A percentile compares a stretch with the other conserved stretches of the same genome.
Conservation (phyloP, 2,113 vertebrate genomes). For the Sturnus vulgaris region DNA sequence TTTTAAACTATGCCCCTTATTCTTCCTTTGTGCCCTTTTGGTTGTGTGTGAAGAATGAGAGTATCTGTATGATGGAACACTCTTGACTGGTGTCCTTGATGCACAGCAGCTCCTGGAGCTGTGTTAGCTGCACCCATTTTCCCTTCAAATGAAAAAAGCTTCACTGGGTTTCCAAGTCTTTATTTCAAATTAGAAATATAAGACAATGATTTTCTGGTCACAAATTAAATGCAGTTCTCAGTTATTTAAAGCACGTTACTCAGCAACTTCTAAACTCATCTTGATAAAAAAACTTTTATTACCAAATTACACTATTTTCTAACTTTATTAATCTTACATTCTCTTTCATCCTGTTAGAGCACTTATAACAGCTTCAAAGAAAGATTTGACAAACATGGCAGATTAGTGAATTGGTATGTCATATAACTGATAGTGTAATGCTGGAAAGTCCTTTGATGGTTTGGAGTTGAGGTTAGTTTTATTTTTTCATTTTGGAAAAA, state of each 20-base stretch:
- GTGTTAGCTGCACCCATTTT: background rate
- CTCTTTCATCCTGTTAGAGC: background rate
- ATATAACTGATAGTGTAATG: background rate
- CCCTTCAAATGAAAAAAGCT: background rate
- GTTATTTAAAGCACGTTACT: background rate
- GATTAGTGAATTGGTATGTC: background rate
- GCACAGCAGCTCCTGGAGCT: background rate
- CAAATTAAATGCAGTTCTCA: slow-evolving; percentile 8
- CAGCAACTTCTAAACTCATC: background rate
- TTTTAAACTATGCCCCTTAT: background rate
- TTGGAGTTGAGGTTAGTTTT: background rate
- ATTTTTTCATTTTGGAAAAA: background rate
- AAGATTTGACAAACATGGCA: background rate
- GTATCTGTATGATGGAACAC: background rate
- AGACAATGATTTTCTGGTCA: background rate
- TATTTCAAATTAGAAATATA: background rate
- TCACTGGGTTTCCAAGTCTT: background rate
- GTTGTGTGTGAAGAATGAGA: background rate
- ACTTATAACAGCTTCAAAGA: background rate
- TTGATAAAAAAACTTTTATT: background rate
- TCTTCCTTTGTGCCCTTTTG: background rate
- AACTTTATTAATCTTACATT: background rate
- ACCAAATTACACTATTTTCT: background rate
- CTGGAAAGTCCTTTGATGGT: background rate
- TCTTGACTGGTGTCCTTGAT: background rate